A percentile compares a stretch with the other conserved stretches of the same genome.
These are phyloP conservation scores for Oreotrochilus melanogaster DNA, from an alignment of 2,113 vertebrate genomes.

Conservation along the genomic window DNA sequence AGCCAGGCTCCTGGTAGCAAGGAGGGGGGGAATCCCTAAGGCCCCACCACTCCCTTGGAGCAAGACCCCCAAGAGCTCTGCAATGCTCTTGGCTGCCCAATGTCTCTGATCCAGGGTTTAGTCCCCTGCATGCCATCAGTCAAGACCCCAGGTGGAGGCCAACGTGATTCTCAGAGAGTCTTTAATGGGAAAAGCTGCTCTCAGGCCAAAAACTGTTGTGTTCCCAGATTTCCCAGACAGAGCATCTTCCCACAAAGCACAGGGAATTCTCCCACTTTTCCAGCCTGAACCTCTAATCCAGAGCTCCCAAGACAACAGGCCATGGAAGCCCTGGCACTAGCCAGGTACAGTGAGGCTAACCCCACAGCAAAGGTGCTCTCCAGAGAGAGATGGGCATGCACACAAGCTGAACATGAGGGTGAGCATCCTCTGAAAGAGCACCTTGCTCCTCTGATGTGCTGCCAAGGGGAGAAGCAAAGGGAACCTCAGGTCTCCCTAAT, in stretches of 20 bases:
- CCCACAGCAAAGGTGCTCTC: not conserved
- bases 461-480: not conserved
- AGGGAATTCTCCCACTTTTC: not conserved
- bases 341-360: not conserved
- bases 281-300: not conserved
- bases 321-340: not conserved
- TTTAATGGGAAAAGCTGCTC: not conserved
- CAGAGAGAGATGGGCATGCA: not conserved
- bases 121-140: fast-evolving
- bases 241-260: not conserved
- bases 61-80: not conserved
- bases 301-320: not conserved
- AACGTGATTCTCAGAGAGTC: not conserved
- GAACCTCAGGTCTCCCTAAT: not conserved
- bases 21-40: not conserved
- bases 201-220: not conserved
- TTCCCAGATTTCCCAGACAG: not conserved
- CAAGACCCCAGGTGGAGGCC: not conserved
- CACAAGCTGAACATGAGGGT: not conserved
- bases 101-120: not conserved
- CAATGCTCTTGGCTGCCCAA: fast-evolving
- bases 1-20: not conserved
- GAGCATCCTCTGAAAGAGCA: not conserved
- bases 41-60: not conserved
- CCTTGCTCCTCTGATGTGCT: not conserved